Evolutionary conservation across 2,113 vertebrate genomes (phyloP).

Genomic region (Phylloscopus trochiloides): DNA sequence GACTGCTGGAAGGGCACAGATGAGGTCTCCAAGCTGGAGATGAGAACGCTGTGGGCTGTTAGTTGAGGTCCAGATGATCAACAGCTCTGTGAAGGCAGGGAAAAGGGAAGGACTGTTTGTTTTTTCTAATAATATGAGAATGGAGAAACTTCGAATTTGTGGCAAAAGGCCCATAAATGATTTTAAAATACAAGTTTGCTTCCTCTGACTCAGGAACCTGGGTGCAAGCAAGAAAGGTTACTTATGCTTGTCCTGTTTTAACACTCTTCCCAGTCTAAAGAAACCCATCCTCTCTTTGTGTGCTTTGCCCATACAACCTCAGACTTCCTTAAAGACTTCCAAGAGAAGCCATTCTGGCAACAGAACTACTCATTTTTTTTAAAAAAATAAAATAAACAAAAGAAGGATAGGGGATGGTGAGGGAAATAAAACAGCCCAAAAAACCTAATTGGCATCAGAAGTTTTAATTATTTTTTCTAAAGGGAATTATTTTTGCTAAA

Average conservation of each 20-base stretch:
- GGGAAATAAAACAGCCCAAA: background rate
- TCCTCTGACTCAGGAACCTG: background rate
- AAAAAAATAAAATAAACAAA: background rate
- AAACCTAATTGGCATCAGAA: background rate
- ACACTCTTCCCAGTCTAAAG: background rate
- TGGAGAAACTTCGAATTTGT: background rate
- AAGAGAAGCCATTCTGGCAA: background rate
- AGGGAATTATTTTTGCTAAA: background rate
- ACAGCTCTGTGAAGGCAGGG: accelerated
- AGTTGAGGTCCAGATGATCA: background rate
- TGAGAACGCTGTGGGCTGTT: background rate
- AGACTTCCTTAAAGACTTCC: background rate
- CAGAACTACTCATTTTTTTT: background rate
- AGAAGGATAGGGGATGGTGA: background rate
- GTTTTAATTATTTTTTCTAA: background rate
- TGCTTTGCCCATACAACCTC: background rate
- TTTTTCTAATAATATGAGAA: background rate
- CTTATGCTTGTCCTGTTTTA: background rate
- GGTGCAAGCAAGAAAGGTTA: background rate
- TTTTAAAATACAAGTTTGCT: background rate
- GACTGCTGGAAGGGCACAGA: background rate
- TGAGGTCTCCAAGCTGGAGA: accelerated
- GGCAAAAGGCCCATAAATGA: background rate
- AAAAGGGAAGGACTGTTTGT: background rate
- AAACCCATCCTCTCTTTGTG: background rate